Percentiles rank a stretch among this genome's conserved stretches.
phyloP scores from a whole-genome alignment of 2,113 vertebrate genomes.

The Choloepus hoffmanni region DNA sequence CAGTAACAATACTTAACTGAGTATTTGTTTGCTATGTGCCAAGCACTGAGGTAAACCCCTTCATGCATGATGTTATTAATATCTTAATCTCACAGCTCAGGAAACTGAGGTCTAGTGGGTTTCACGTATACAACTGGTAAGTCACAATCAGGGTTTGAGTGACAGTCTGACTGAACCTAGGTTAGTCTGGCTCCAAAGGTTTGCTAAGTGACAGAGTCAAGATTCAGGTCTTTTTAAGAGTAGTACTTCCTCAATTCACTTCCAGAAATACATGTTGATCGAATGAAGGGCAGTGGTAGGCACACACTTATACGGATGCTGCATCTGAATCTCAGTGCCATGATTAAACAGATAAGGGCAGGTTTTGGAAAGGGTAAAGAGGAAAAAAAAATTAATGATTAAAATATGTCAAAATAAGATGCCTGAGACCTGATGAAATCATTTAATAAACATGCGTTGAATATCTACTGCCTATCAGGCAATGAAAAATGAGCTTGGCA shows the following conservation, averaged over 20 bases:
- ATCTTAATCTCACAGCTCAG: neutral
- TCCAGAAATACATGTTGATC: neutral
- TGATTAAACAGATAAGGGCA: neutral
- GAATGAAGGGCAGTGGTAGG: neutral
- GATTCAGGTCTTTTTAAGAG: neutral
- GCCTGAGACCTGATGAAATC: neutral
- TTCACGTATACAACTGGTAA: neutral
- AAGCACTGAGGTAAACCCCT: neutral
- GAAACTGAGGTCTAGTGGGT: neutral
- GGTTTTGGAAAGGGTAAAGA: neutral
- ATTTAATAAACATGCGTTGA: neutral
- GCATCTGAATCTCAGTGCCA: neutral
- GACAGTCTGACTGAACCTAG: neutral
- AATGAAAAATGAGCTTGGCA: neutral
- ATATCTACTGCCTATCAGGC: neutral
- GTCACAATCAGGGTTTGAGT: neutral
- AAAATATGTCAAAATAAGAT: conserved; percentile 19
- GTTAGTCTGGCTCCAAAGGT: neutral
- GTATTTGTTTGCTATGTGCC: neutral
- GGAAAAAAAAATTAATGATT: neutral
- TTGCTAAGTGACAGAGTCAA: neutral
- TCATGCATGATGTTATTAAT: neutral
- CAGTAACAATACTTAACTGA: neutral
- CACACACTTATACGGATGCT: too few relatives aligned
- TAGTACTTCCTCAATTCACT: neutral